These are phyloP conservation scores for Selene dorsalis DNA, from an alignment of 2,797 vertebrate species.

Conservation along the genomic window DNA sequence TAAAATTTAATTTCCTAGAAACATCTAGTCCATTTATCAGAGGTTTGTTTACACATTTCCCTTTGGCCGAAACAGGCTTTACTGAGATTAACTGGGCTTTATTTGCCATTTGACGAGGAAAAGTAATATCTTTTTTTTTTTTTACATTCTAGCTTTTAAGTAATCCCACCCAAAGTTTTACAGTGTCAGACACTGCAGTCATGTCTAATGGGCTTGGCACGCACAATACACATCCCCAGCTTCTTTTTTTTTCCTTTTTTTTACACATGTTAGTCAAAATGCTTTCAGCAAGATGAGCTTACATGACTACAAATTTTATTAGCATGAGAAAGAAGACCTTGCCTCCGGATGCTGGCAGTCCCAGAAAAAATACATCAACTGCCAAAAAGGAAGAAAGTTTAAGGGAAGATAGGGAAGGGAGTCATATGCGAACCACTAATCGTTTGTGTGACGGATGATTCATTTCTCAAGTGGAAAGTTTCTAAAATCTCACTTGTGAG, in stretches of 20 bases:
- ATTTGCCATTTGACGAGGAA: conserved; percentile 66
- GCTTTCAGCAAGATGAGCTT: conserved; percentile 76
- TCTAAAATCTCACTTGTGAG: conserved; percentile 10
- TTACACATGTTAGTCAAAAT: conserved; percentile 69
- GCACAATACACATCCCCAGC: conserved; percentile 8
- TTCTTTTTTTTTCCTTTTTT: conserved; percentile 23
- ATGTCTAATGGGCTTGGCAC: conserved; percentile 71
- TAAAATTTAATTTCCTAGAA: conserved; percentile 56
- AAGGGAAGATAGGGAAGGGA: conserved; percentile 5
- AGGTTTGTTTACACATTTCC: conserved; percentile 53
- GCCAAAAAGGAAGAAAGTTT: conserved; percentile 36
- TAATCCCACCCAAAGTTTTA: conserved; percentile 63
- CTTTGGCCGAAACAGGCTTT: conserved; percentile 50
- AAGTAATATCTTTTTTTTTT: conserved; percentile 66
- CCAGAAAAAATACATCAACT: conserved; percentile 30
- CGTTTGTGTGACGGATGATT: conserved; percentile 36
- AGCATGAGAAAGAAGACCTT: conserved; percentile 59
- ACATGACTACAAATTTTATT: conserved; percentile 71
- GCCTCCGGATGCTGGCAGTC: conserved; percentile 54
- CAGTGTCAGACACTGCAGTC: conserved; percentile 59
- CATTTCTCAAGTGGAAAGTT: conserved; percentile 36
- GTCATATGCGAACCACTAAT: conserved; percentile 26
- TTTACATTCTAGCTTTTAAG: conserved; percentile 61
- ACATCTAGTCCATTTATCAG: conserved; percentile 54
- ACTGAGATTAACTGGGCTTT: conserved; percentile 65